Percentiles rank a stretch among this genome's conserved stretches.
These are phyloP conservation scores for Drosophila arizonae DNA, from an alignment of 1,140 invertebrate genomes.

Conservation along the genomic window DNA sequence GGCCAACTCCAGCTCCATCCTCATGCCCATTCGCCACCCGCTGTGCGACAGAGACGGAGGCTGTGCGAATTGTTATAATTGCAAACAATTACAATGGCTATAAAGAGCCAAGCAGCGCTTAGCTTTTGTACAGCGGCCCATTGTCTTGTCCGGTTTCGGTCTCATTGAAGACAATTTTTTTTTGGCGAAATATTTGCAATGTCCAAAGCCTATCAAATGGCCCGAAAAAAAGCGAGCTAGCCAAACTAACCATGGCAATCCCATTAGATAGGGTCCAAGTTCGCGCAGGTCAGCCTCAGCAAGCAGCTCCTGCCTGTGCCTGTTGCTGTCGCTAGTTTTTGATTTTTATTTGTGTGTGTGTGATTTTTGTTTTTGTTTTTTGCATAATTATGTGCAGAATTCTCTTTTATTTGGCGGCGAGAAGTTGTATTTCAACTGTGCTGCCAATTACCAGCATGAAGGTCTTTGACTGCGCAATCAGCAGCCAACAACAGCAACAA, in stretches of 20 bases:
- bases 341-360: background rate
- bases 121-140: slow-evolving; percentile 24
- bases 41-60: slow-evolving; percentile 34
- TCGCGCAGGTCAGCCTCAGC: slow-evolving; percentile 30
- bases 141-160: slow-evolving; percentile 42
- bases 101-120: slow-evolving; percentile 34
- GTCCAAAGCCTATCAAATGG: slow-evolving; percentile 43
- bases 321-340: slow-evolving; percentile 31
- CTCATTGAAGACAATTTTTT: slow-evolving; percentile 35
- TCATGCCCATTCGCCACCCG: slow-evolving; percentile 53
- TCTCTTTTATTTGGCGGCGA: slow-evolving; percentile 25
- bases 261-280: slow-evolving; percentile 50
- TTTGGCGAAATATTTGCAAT: slow-evolving; percentile 43
- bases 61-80: slow-evolving; percentile 70
- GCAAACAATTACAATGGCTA: slow-evolving; percentile 71
- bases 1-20: slow-evolving; percentile 36
- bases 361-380: slow-evolving; percentile 35
- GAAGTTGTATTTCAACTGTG: slow-evolving; percentile 52
- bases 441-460: slow-evolving; percentile 79
- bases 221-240: slow-evolving; percentile 8
- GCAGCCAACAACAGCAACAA: slow-evolving; percentile 34
- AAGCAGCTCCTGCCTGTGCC: slow-evolving; percentile 35
- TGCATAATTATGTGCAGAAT: slow-evolving; percentile 70
- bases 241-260: slow-evolving; percentile 34
- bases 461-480: slow-evolving; percentile 79